These are phyloP conservation scores for Cyclophora punctaria DNA, from an alignment of 2,888 invertebrate species.

Conservation along the genomic window DNA sequence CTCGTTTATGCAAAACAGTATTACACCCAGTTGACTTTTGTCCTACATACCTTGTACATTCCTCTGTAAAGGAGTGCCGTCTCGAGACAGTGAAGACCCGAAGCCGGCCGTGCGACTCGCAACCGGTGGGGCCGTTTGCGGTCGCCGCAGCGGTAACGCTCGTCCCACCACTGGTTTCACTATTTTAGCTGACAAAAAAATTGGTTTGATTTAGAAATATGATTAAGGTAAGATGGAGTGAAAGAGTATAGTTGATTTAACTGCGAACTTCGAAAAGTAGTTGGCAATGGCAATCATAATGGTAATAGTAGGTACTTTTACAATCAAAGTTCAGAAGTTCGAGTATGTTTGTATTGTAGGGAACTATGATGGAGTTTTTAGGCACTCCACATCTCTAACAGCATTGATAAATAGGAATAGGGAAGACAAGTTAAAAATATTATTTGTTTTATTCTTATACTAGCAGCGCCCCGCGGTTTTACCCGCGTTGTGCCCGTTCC, in stretches of 20 bases:
- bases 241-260: neutral
- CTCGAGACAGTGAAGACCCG: slow-evolving; percentile 51
- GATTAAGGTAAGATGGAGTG: neutral
- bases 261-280: neutral
- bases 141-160: slow-evolving; percentile 45
- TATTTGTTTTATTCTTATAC: no score
- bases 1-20: no score
- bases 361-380: no score
- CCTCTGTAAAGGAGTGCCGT: slow-evolving; percentile 42
- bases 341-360: no score
- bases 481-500: no score
- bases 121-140: slow-evolving; percentile 11
- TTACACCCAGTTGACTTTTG: no score
- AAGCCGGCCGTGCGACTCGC: slow-evolving; percentile 31
- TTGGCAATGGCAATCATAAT: neutral
- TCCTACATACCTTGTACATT: slow-evolving; percentile 44
- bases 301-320: no score
- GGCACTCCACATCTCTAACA: no score
- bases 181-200: slow-evolving; percentile 28
- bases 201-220: neutral
- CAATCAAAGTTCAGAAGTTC: no score
- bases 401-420: no score
- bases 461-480: no score
- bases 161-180: slow-evolving; percentile 53
- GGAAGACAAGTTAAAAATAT: no score